phyloP scores from a whole-genome alignment of 1,140 invertebrate genomes.

The Gonioctena quinquepunctata region DNA sequence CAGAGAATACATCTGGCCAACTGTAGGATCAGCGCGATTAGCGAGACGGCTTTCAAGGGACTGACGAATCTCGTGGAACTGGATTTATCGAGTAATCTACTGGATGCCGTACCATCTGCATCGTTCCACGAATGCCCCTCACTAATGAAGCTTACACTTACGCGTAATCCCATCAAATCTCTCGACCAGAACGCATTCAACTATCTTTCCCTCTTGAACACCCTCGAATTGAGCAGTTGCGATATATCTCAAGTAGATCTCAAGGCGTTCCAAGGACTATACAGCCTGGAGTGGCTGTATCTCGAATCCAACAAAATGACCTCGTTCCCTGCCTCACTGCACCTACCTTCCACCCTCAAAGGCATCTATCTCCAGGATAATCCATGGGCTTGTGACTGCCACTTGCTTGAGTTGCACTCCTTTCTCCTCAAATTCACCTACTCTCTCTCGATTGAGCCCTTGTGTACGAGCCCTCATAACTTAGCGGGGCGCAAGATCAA shows the following conservation, averaged over 20 bases:
- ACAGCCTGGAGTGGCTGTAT: slow-evolving; percentile 80
- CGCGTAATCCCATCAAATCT: slow-evolving; percentile 75
- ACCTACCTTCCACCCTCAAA: slow-evolving; percentile 72
- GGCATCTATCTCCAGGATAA: slow-evolving; percentile 73
- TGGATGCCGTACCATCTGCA: slow-evolving; percentile 74
- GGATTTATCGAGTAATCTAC: slow-evolving; percentile 80
- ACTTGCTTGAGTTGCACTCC: slow-evolving; percentile 70
- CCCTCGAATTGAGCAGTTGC: slow-evolving; percentile 80
- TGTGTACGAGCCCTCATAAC: slow-evolving; percentile 71
- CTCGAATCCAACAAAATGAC: slow-evolving; percentile 79
- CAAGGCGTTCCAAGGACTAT: slow-evolving; percentile 78
- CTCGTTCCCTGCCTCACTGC: slow-evolving; percentile 67
- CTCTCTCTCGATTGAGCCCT: slow-evolving; percentile 71
- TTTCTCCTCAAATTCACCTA: slow-evolving; percentile 78
- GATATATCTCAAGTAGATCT: slow-evolving; percentile 74
- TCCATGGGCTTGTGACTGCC: slow-evolving; percentile 87
- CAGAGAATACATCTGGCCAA: slow-evolving; percentile 81
- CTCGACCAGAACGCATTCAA: slow-evolving; percentile 73
- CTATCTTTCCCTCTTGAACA: slow-evolving; percentile 72
- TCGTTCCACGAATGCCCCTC: slow-evolving; percentile 76
- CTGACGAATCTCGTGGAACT: slow-evolving; percentile 86
- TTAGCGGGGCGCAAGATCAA: slow-evolving; percentile 70
- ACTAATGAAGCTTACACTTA: slow-evolving; percentile 78
- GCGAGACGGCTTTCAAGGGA: slow-evolving; percentile 76
- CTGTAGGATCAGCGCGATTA: slow-evolving; percentile 75